Base-by-base conservation (phyloP, 1,140 invertebrate genomes). In the Zeugodacus cucurbitae region DNA sequence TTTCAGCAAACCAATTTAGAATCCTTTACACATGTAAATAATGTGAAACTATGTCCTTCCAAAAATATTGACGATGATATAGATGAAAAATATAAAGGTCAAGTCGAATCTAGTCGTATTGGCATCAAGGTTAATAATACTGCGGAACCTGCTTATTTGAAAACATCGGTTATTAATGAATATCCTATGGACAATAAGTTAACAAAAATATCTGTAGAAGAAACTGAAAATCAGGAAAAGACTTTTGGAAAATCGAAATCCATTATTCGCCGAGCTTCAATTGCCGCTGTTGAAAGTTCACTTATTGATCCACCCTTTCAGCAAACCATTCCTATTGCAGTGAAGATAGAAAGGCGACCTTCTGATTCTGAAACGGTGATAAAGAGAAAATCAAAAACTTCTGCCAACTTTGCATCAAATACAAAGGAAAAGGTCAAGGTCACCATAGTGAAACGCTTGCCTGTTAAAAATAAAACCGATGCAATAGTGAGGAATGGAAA, bases 281-380 rank as follows among this genome's bases (percentile, higher is more conserved):
- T 93, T 85, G 92, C 92, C 34, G 91, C 90, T 7, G 91, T 91
- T 87, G 92, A 93, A 87, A 90, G 90, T 58, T 92, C 91, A 41
- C 92, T 90, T 90, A 93, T 93, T 87, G 90, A 87, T 58, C 87
- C 74, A 14, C 57, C 90, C 20, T 58, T 88, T 57, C 58, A 88
- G 87, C 62, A 78, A 88, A 89, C 88, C 89, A 87, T 88, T 90
- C 90, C 90, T 89, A 3, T 89, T 59, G 29, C 89, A 87, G 89
- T 91, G 37, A 89, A 89, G 37, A 88, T 70, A 90, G 90, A 92
- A 89, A 89, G 92, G 34, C 90, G 92, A 87, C 92, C 92, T 89
- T 93, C 92, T 54, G 92, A 93, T 88, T 92, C 92, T 59, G 91
- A 91, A 89, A 88, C 92, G 82, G 89, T 93, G 88, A 89, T 93